A percentile compares a stretch with the other conserved stretches of the same genome.
phyloP scores from a whole-genome alignment of 2,113 vertebrate genomes.

The Cebus imitator region DNA sequence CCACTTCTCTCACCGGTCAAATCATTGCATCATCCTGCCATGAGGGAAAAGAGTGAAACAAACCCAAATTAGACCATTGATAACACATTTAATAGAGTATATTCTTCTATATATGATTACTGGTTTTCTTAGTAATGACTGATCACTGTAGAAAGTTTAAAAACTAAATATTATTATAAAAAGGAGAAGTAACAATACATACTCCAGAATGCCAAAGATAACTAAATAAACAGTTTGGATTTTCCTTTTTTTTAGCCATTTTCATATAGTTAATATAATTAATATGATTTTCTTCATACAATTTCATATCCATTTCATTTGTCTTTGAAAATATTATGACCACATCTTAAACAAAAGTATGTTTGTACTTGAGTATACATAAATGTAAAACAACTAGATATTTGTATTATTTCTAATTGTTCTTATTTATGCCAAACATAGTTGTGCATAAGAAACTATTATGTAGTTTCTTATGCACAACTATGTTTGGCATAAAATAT shows the following conservation, averaged over 20 bases:
- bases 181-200: neutral
- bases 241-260: neutral
- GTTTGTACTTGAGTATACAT: neutral
- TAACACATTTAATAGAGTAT: neutral
- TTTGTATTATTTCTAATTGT: neutral
- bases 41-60: neutral
- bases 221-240: neutral
- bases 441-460: neutral
- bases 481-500: too few relatives aligned
- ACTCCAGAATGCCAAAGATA: neutral
- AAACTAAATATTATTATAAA: neutral
- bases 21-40: neutral
- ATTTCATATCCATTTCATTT: neutral
- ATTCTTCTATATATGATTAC: neutral
- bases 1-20: neutral
- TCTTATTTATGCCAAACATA: neutral
- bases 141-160: neutral
- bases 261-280: neutral
- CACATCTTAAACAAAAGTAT: neutral
- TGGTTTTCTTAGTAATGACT: neutral
- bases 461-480: too few relatives aligned
- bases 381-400: neutral
- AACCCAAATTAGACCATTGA: neutral
- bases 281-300: neutral
- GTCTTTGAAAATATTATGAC: neutral